Percentiles rank a stretch among this genome's conserved stretches.
These are phyloP conservation scores for Apostichopus parvimensis DNA, from an alignment of 35 echinoderm and acorn worm genomes.

Conservation along the genomic window DNA sequence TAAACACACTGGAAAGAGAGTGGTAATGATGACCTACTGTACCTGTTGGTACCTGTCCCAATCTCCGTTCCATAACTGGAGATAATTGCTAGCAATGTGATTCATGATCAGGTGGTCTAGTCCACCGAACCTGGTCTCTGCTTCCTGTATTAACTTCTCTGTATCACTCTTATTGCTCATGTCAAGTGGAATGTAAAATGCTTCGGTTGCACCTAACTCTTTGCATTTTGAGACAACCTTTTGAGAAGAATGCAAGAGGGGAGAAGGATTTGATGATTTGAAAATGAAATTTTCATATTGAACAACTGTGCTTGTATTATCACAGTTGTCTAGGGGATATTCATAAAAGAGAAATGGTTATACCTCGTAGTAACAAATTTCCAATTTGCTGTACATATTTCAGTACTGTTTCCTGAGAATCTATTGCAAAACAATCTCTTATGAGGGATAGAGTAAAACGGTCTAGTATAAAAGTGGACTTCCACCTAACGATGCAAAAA, in stretches of 20 bases:
- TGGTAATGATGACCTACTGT: background rate
- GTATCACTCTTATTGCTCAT: constrained; percentile 78
- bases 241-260: background rate
- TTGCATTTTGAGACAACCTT: constrained; percentile 92
- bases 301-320: background rate
- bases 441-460: no score
- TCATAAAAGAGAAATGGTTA: background rate
- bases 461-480: no score
- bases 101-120: constrained; percentile 91
- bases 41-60: constrained; percentile 58
- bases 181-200: constrained; percentile 82
- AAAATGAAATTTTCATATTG: background rate
- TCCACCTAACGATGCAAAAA: background rate
- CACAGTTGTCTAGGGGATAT: background rate
- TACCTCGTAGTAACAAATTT: background rate
- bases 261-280: background rate
- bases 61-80: constrained; percentile 73
- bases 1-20: no score
- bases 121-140: constrained; percentile 73
- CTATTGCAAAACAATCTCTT: no score
- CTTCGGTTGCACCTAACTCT: constrained; percentile 88
- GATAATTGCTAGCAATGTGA: constrained; percentile 75
- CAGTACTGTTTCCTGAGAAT: no score
- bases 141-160: constrained; percentile 72
- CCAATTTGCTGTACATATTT: no score